phyloP scores from a whole-genome alignment of 2,797 vertebrate genomes.

The Lepilemur ruficaudatus region DNA sequence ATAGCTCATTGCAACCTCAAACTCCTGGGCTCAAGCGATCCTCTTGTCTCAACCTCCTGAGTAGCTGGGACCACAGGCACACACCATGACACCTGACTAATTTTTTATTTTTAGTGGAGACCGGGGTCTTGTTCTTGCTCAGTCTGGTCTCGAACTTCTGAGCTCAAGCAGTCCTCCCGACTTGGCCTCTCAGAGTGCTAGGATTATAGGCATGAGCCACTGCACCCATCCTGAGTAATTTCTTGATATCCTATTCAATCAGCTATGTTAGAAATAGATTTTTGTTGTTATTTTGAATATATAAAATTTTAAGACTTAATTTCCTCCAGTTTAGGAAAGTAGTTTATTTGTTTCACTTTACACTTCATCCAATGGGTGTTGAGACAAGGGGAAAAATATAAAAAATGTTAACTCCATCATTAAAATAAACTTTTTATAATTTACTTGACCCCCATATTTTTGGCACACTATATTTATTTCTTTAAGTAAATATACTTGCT shows the following conservation, averaged over 20 bases:
- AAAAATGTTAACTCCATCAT: background rate
- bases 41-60: too few species aligned
- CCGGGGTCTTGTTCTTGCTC: too few species aligned
- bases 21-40: too few species aligned
- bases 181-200: too few species aligned
- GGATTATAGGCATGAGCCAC: too few species aligned
- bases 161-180: too few species aligned
- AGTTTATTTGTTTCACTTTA: conserved; percentile 46
- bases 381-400: conserved; percentile 17
- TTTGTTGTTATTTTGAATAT: conserved; percentile 44
- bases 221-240: background rate
- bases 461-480: background rate
- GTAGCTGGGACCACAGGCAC: too few species aligned
- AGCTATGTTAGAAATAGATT: conserved; percentile 17
- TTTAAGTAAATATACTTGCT: conserved; percentile 29
- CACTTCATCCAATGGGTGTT: background rate
- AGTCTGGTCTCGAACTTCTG: too few species aligned
- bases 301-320: conserved; percentile 41
- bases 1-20: too few species aligned
- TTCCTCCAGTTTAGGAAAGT: background rate
- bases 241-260: background rate
- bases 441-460: background rate
- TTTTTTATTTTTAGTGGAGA: too few species aligned
- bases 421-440: conserved; percentile 26
- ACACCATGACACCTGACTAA: too few species aligned